Evolutionary conservation across 2,113 vertebrate species (phyloP).

Genomic region (Catharus bicknelli): DNA sequence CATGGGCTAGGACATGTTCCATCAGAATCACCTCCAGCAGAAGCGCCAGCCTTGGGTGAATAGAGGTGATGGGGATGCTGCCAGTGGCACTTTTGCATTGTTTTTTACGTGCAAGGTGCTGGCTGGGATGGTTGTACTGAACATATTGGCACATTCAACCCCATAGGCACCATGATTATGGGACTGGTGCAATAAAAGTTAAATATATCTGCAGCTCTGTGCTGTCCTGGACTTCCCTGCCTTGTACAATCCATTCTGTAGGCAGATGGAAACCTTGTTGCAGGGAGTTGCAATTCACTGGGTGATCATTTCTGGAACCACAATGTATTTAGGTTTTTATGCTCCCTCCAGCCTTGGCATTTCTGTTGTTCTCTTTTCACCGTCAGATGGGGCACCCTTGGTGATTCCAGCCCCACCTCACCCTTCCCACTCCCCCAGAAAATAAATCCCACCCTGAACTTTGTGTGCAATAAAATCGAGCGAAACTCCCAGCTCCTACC

Average conservation of each 20-base stretch:
- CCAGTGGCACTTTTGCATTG: accelerated
- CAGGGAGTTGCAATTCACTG: accelerated
- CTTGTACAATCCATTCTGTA: not conserved
- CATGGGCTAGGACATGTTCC: not conserved
- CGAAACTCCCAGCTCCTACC: not conserved
- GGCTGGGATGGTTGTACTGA: not conserved
- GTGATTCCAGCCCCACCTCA: not conserved
- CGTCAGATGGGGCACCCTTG: accelerated
- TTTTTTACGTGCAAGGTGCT: not conserved
- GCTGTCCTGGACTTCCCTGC: not conserved
- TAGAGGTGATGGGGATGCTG: not conserved
- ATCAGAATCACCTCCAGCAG: not conserved
- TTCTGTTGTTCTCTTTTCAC: not conserved
- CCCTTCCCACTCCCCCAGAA: not conserved
- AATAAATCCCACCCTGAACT: constrained; percentile 34
- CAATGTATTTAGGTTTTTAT: not conserved
- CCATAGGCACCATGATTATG: accelerated
- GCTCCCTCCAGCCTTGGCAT: accelerated
- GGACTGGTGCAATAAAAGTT: not conserved
- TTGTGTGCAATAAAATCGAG: not conserved
- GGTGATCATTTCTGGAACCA: not conserved
- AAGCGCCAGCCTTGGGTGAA: not conserved
- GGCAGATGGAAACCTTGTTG: not conserved
- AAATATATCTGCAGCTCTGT: not conserved
- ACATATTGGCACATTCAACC: not conserved